Percentiles rank a stretch among this genome's conserved stretches.
Evolutionary conservation across 2,797 vertebrate genomes (phyloP).

Genomic region (Sebastolobus alascanus): DNA sequence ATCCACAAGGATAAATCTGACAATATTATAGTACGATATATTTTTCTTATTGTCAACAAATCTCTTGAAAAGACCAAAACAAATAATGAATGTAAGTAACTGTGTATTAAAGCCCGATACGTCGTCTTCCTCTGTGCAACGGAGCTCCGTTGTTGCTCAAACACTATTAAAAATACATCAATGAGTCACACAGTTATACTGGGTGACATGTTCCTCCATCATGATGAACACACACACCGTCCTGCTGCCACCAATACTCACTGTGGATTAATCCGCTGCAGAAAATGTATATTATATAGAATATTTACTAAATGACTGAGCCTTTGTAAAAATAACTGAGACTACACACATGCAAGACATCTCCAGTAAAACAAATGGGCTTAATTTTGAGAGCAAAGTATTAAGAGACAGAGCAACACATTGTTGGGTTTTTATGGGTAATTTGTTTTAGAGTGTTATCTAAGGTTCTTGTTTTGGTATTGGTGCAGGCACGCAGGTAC

Average conservation of each 20-base stretch:
- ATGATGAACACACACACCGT: not conserved
- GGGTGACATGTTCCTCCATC: fast-evolving
- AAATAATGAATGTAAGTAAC: not conserved
- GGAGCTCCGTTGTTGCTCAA: too few relatives aligned
- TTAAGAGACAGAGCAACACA: not conserved
- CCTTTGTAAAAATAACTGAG: not conserved
- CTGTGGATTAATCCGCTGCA: not conserved
- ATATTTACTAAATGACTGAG: not conserved
- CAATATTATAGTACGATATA: not conserved
- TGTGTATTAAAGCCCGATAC: too few relatives aligned
- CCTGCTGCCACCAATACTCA: not conserved
- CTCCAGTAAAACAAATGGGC: not conserved
- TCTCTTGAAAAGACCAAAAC: not conserved
- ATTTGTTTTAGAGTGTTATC: not conserved
- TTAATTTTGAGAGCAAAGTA: too few relatives aligned
- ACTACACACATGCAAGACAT: not conserved
- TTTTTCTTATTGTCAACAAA: not conserved
- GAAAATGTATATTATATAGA: too few relatives aligned
- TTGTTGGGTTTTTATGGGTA: not conserved
- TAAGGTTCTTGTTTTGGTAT: not conserved
- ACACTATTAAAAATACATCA: too few relatives aligned
- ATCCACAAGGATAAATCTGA: not conserved
- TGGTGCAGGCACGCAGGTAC: not conserved
- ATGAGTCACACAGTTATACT: too few relatives aligned
- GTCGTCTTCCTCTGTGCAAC: too few relatives aligned